Percentiles rank a stretch among this genome's conserved stretches.
phyloP scores from a whole-genome alignment of 2,113 vertebrate genomes.

The Apteryx mantelli region DNA sequence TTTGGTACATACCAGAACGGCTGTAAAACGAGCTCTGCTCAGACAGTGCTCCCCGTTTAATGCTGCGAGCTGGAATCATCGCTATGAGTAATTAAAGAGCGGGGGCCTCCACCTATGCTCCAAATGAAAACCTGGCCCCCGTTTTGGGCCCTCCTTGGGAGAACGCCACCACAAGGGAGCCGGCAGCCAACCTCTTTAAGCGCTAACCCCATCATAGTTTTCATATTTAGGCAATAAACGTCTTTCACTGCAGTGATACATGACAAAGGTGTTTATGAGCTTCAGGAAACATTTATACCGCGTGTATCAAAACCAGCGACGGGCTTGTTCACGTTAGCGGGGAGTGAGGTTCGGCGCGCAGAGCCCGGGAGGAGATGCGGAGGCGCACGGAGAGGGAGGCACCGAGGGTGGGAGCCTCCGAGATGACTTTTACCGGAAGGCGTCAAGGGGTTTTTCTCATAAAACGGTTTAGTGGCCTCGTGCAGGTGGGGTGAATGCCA shows the following conservation, averaged over 20 bases:
- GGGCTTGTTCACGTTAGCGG: neutral
- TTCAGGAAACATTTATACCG: slow-evolving; percentile 64
- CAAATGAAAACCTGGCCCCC: neutral
- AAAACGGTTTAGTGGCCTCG: slow-evolving; percentile 39
- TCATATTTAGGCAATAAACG: slow-evolving; percentile 69
- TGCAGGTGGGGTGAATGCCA: slow-evolving; percentile 52
- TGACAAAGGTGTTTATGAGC: slow-evolving; percentile 72
- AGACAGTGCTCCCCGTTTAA: slow-evolving; percentile 24
- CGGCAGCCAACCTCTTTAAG: neutral
- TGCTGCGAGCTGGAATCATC: neutral
- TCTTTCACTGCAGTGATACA: slow-evolving; percentile 67
- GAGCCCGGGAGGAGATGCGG: neutral
- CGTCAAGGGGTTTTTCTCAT: slow-evolving; percentile 29
- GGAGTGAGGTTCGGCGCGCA: neutral
- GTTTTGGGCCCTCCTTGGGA: neutral
- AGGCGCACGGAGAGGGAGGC: neutral
- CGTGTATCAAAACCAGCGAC: slow-evolving; percentile 4
- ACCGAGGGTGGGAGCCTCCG: neutral
- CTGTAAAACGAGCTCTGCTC: slow-evolving; percentile 66
- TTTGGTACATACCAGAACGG: slow-evolving; percentile 62
- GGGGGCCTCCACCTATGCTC: neutral
- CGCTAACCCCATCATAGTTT: slow-evolving; percentile 25
- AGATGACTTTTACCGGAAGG: slow-evolving; percentile 33
- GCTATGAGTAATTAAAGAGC: neutral
- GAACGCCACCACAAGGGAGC: neutral